A percentile compares a stretch with the other conserved stretches of the same genome.
These are phyloP conservation scores for Elymnias hypermnestra DNA, from an alignment of 1,140 invertebrate species.

Conservation along the genomic window DNA sequence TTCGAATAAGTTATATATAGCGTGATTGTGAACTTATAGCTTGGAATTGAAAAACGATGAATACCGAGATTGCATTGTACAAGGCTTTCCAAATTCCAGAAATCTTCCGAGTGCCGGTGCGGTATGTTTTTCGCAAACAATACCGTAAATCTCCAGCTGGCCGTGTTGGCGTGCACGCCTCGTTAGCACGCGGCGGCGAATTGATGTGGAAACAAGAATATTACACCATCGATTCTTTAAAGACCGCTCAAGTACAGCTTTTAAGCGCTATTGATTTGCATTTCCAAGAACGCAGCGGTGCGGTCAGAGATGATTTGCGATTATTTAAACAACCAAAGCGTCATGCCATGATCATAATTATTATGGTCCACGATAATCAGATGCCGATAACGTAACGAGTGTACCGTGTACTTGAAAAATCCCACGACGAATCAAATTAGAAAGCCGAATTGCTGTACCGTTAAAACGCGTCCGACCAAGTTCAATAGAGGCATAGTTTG, in stretches of 20 bases:
- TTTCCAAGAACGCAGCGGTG: conserved; percentile 24
- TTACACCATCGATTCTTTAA: conserved; percentile 17
- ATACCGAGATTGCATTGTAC: too few relatives aligned
- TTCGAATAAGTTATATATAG: too few relatives aligned
- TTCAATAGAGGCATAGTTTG: conserved; percentile 37
- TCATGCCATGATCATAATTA: conserved; percentile 45
- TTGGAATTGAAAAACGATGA: too few relatives aligned
- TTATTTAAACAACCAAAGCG: conserved; percentile 32
- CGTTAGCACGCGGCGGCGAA: conserved; percentile 21
- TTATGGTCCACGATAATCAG: conserved; percentile 42
- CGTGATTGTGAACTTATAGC: too few relatives aligned
- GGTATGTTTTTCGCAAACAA: conserved; percentile 20
- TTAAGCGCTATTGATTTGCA: conserved; percentile 29
- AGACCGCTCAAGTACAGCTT: conserved; percentile 12
- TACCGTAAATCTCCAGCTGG: conserved; percentile 16
- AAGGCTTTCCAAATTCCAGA: conserved; percentile 27
- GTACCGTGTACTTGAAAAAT: conserved; percentile 28
- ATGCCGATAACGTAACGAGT: conserved; percentile 26
- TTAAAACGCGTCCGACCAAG: conserved; percentile 38
- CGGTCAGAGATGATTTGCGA: conserved; percentile 34
- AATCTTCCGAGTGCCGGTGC: conserved; percentile 18
- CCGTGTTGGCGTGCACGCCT: conserved; percentile 13
- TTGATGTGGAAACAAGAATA: conserved; percentile 17
- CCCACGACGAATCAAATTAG: conserved; percentile 48
- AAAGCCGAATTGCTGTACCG: conserved; percentile 49